Evolutionary conservation across 2,888 invertebrate species (phyloP).

Genomic region (Nudaria mundana): DNA sequence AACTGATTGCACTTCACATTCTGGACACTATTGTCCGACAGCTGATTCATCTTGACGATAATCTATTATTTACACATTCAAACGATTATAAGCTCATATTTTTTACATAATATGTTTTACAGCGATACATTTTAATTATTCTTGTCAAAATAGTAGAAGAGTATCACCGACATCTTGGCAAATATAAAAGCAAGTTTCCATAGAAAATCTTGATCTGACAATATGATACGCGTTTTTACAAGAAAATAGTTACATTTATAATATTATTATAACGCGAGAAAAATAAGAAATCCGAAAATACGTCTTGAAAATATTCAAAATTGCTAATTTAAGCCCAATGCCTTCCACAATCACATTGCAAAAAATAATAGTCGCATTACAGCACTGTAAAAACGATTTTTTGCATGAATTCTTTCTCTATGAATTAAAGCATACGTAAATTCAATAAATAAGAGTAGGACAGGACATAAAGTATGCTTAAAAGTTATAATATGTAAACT

Average conservation of each 20-base stretch:
- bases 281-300: conserved; percentile 55
- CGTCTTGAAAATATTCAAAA: conserved; percentile 50
- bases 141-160: conserved; percentile 73
- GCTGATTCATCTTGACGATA: conserved; percentile 67
- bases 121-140: conserved; percentile 64
- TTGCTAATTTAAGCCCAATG: conserved; percentile 49
- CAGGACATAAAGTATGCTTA: neutral
- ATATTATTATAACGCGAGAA: conserved; percentile 40
- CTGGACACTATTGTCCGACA: conserved; percentile 64
- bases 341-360: conserved; percentile 74
- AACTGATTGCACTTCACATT: conserved; percentile 69
- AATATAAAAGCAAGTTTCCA: conserved; percentile 51
- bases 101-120: conserved; percentile 52
- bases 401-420: conserved; percentile 4
- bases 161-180: conserved; percentile 78
- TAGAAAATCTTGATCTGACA: conserved; percentile 41
- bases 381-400: conserved; percentile 13
- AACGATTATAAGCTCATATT: conserved; percentile 58
- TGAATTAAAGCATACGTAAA: conserved; percentile 9
- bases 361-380: conserved; percentile 50
- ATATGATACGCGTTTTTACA: conserved; percentile 36
- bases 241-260: conserved; percentile 38
- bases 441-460: neutral
- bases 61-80: conserved; percentile 73
- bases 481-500: neutral